Base-by-base conservation (phyloP, 53 echinoderm and acorn worm genomes). In the Luidia sarsii region DNA sequence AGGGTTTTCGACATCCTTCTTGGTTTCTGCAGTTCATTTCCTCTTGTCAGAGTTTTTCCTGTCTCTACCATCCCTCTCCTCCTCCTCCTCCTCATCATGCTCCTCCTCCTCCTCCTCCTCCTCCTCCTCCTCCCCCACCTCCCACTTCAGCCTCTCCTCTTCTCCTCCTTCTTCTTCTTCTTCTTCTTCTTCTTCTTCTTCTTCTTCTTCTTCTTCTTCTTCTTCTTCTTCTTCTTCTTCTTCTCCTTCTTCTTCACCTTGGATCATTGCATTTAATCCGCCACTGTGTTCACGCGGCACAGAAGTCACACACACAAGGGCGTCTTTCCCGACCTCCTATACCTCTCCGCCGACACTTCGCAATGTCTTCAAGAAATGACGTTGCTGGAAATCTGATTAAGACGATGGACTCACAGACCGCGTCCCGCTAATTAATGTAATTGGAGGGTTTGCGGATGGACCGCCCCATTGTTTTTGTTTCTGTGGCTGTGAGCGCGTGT, bases 391-490 rank as follows among this genome's bases (percentile, higher is more conserved):
- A 59, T 60, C 61, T 77, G 77, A 77, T 77, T 60, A 77, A 77
- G 77, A 77, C 30, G 28, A 77, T 77, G 33, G 77, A 31, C 43
- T 46, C 38, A 37, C 38, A 25, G 46, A 28, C 60, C 77, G 39
- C 77, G 18, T 57, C 15, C 75, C 29, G 39, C 59, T 77, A 77
- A 77, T 77, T 77, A 77, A 77, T 77, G 77, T 77, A 77, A 77
- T 77, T 77, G 61, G 48, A 33, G 61, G 77, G 61, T 41, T 41
- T 41, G 6, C 19, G 77, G 33, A 32, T 39, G 48, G 61, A 48
- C 61, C 48, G 77, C 43, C 41, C 43, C 61, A 15, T 32, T 77
- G 77, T 77, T 77, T 72, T 77, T 59, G 30, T 57, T 65, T 65
- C 65, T 18, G 65, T 35, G 37, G 39, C 16, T 15, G 18, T 65